Conservation (phyloP, 1,140 invertebrate genomes). For the Heliconius nattereri region DNA sequence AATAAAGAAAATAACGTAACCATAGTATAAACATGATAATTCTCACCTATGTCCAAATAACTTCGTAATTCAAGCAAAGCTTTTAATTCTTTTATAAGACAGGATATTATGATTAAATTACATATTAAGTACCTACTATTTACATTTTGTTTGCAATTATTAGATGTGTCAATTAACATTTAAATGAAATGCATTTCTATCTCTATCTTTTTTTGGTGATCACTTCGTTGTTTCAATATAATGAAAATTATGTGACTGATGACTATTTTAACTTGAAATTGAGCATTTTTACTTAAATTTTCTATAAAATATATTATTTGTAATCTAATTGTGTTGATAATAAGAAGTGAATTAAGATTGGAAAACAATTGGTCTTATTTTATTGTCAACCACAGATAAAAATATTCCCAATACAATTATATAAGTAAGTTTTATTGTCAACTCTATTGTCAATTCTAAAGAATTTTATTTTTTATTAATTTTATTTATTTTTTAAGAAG, state of each 20-base stretch:
- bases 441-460: not conserved
- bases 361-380: not conserved
- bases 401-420: not conserved
- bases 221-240: not conserved
- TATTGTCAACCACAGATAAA: constrained; percentile 1
- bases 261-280: not conserved
- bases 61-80: constrained; percentile 36
- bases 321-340: not conserved
- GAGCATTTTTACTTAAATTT: not conserved
- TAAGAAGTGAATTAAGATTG: not conserved
- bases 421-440: not conserved
- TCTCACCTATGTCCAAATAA: constrained; percentile 75
- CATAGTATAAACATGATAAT: constrained; percentile 56
- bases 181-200: not conserved
- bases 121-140: not conserved
- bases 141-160: not conserved
- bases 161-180: not conserved
- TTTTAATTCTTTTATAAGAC: constrained; percentile 13
- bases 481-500: not conserved
- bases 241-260: not conserved
- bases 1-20: not conserved
- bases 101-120: constrained; percentile 21
- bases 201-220: not conserved
- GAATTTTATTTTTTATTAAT: no score
- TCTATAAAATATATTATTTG: not conserved